Percentiles rank a stretch among this genome's conserved stretches.
These are phyloP conservation scores for Dinoponera quadriceps DNA, from an alignment of 1,140 invertebrate genomes.

Conservation along the genomic window DNA sequence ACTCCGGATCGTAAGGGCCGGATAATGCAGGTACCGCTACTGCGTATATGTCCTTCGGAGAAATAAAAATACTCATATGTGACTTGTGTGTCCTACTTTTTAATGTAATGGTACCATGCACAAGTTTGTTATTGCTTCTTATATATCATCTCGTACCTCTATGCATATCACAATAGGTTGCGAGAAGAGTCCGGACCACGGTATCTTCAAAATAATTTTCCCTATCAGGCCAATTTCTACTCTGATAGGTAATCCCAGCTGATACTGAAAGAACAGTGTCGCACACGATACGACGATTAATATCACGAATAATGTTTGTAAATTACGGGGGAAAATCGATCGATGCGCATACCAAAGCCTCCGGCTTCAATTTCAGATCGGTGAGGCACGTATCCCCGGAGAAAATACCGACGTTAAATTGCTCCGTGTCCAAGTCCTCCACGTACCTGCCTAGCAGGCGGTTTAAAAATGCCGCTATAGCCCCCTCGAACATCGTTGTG, in stretches of 20 bases:
- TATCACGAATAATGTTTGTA: neutral
- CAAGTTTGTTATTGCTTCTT: neutral
- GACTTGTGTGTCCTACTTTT: neutral
- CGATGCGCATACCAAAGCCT: constrained; percentile 90
- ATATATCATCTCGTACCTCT: constrained; percentile 85
- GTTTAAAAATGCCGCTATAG: constrained; percentile 92
- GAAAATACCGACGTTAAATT: constrained; percentile 93
- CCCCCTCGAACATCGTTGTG: constrained; percentile 90
- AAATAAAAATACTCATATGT: constrained; percentile 26
- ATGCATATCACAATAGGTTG: constrained; percentile 89
- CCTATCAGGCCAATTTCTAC: constrained; percentile 92
- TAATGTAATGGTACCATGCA: constrained; percentile 35
- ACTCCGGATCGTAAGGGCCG: constrained; percentile 90
- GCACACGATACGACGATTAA: neutral
- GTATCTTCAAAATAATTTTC: constrained; percentile 91
- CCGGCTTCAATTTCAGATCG: constrained; percentile 92
- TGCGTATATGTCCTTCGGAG: constrained; percentile 89
- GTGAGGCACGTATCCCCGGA: constrained; percentile 92
- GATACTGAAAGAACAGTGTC: constrained; percentile 88
- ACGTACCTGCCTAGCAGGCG: constrained; percentile 93
- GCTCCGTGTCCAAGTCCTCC: constrained; percentile 92
- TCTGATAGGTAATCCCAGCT: constrained; percentile 92
- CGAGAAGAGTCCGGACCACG: constrained; percentile 91
- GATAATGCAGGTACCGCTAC: constrained; percentile 91
- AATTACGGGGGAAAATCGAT: neutral